Conservation (phyloP, 2,797 vertebrate genomes). For the Chelidonichthys spinosus region DNA sequence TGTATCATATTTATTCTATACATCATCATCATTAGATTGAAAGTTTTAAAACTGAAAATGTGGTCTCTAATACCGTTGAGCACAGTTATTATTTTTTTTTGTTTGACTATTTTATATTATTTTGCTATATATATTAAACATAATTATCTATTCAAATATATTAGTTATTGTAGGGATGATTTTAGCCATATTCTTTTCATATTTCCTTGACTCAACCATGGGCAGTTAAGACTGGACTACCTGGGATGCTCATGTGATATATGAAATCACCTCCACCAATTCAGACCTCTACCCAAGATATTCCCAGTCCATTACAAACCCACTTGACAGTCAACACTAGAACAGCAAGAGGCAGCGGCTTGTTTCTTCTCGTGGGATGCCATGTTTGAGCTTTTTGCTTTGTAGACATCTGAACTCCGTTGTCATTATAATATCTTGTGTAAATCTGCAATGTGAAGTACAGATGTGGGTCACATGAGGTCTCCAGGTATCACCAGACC, state of each 20-base stretch:
- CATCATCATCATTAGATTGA: not conserved
- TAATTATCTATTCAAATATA: not conserved
- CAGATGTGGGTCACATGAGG: not conserved
- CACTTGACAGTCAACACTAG: not conserved
- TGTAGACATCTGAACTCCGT: not conserved
- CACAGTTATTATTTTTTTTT: not conserved
- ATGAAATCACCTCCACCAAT: not conserved
- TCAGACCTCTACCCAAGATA: slow-evolving; percentile 5
- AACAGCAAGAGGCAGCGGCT: slow-evolving; percentile 13
- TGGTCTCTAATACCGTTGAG: not conserved
- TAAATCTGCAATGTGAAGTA: not conserved
- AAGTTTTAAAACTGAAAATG: not conserved
- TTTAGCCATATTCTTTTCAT: not conserved
- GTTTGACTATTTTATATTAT: not conserved
- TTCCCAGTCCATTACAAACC: not conserved
- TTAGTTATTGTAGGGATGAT: not conserved
- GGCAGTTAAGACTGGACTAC: not conserved
- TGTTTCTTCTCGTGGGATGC: slow-evolving; percentile 10
- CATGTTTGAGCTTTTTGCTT: slow-evolving; percentile 16
- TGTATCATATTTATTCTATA: no score
- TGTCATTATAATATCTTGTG: not conserved
- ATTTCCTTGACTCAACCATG: not conserved
- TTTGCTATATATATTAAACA: not conserved
- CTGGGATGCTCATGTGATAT: not conserved
- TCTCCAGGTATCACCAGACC: not conserved